Evolutionary conservation across 2,797 vertebrate species (phyloP).

Genomic region (Sciurus vulgaris): DNA sequence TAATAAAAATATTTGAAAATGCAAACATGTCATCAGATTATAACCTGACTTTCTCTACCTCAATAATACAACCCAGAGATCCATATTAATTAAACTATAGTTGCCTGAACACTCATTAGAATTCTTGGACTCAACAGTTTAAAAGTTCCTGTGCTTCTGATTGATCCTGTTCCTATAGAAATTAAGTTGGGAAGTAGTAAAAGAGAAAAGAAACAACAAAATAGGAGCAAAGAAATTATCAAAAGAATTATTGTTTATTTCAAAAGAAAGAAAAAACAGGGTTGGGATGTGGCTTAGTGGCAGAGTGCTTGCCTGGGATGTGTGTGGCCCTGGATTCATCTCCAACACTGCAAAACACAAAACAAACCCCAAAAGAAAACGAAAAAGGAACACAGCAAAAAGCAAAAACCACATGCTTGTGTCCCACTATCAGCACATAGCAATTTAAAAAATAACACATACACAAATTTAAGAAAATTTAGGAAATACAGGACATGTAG

Average conservation of each 20-base stretch:
- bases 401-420: background rate
- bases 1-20: slow-evolving; percentile 53
- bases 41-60: background rate
- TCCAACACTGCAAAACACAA: too few relatives aligned
- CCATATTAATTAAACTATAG: slow-evolving; percentile 16
- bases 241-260: slow-evolving; percentile 35
- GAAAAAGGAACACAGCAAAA: too few relatives aligned
- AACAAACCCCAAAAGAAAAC: too few relatives aligned
- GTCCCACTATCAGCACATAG: background rate
- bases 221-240: slow-evolving; percentile 33
- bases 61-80: slow-evolving; percentile 37
- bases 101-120: slow-evolving; percentile 38
- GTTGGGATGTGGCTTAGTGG: too few relatives aligned
- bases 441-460: slow-evolving; percentile 21
- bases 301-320: too few relatives aligned
- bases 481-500: background rate
- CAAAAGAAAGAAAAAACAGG: slow-evolving; percentile 35
- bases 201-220: slow-evolving; percentile 72
- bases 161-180: slow-evolving; percentile 79
- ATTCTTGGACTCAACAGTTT: slow-evolving; percentile 58
- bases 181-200: slow-evolving; percentile 71
- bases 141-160: slow-evolving; percentile 67
- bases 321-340: too few relatives aligned
- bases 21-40: background rate
- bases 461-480: background rate